Percentiles rank a stretch among this genome's conserved stretches.
Conservation (phyloP, 2,888 invertebrate species). For the Tetragonula carbonaria region DNA sequence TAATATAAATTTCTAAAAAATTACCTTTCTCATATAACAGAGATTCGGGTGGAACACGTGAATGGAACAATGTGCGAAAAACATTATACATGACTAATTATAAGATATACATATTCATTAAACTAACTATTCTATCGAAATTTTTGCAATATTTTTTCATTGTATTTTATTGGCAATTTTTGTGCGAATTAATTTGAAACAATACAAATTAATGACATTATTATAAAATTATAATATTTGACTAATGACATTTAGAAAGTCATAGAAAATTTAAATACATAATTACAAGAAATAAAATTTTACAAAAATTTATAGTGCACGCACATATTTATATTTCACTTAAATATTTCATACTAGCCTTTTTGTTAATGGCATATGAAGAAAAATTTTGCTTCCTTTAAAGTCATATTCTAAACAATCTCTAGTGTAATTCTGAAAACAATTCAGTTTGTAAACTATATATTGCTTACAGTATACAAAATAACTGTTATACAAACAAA, state of each 20-base stretch:
- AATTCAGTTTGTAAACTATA: conserved; percentile 51
- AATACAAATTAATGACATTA: conserved; percentile 47
- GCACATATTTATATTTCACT: conserved; percentile 53
- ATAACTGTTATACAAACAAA: conserved; percentile 45
- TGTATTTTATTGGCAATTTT: conserved; percentile 49
- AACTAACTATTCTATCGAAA: not conserved
- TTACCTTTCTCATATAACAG: conserved; percentile 14
- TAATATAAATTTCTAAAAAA: conserved; percentile 16
- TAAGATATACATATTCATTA: not conserved
- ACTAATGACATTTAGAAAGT: conserved; percentile 28
- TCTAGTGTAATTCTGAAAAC: conserved; percentile 39
- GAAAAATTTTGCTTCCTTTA: conserved; percentile 33
- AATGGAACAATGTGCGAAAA: not conserved
- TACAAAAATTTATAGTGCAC: conserved; percentile 32
- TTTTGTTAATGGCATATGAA: conserved; percentile 22
- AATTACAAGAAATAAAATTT: conserved; percentile 46
- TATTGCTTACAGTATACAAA: conserved; percentile 43
- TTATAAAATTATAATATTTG: conserved; percentile 35
- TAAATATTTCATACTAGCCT: conserved; percentile 39
- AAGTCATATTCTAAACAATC: conserved; percentile 48
- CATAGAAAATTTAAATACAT: conserved; percentile 42
- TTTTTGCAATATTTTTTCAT: conserved; percentile 11
- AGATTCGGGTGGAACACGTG: conserved; percentile 19
- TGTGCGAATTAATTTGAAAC: conserved; percentile 51
- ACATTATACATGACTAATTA: not conserved